These are phyloP conservation scores for Rallus limicola DNA, from an alignment of 2,113 vertebrate genomes.

Conservation along the genomic window DNA sequence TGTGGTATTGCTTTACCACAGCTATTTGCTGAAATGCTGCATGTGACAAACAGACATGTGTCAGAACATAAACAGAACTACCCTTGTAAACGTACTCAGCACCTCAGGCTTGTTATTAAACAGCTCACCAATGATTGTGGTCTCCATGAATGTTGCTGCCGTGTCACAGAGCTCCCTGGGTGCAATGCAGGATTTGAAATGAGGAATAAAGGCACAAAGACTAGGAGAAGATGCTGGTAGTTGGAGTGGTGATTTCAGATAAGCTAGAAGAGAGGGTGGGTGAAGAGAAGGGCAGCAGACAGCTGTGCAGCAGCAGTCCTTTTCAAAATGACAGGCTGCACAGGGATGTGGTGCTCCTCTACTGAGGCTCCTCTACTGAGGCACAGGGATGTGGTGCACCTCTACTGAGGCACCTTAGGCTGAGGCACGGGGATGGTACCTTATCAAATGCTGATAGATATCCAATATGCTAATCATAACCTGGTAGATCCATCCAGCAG, in stretches of 20 bases:
- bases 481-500: neutral
- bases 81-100: neutral
- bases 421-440: fast-evolving
- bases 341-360: neutral
- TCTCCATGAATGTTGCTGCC: neutral
- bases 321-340: neutral
- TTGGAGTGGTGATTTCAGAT: neutral
- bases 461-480: neutral
- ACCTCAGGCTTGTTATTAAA: neutral
- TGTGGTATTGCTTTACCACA: neutral
- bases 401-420: neutral
- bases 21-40: neutral
- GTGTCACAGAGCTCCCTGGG: neutral
- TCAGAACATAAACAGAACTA: neutral
- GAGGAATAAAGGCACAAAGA: neutral
- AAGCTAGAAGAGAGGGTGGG: neutral
- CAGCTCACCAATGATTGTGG: neutral
- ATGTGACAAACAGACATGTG: neutral
- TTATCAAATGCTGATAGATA: neutral
- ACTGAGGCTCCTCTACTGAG: neutral
- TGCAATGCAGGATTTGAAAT: neutral
- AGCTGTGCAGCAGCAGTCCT: neutral
- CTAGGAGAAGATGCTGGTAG: neutral
- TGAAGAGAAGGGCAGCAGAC: neutral
- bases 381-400: fast-evolving